phyloP scores from a whole-genome alignment of 2,797 vertebrate species.

The Bovichtus diacanthus region DNA sequence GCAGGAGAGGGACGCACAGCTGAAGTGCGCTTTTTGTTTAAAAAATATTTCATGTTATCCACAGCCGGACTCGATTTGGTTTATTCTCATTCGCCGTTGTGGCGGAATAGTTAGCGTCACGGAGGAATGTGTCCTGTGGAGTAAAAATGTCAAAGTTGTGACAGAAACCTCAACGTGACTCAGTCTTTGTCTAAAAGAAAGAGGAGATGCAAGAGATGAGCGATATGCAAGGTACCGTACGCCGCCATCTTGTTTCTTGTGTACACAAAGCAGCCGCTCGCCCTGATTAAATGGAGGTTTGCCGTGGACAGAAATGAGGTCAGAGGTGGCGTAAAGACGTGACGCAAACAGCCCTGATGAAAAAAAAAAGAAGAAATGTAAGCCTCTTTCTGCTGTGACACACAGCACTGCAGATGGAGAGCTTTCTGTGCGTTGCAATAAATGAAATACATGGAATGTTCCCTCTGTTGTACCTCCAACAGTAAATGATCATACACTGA shows the following conservation, averaged over 20 bases:
- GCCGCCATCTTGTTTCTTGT: slow-evolving; percentile 79
- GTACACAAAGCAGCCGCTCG: slow-evolving; percentile 32
- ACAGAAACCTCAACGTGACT: slow-evolving; percentile 16
- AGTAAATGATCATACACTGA: neutral
- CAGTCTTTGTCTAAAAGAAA: slow-evolving; percentile 30
- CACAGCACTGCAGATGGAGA: neutral
- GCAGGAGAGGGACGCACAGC: slow-evolving; percentile 24
- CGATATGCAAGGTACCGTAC: slow-evolving; percentile 71
- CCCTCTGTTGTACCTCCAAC: slow-evolving; percentile 7
- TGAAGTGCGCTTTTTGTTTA: slow-evolving; percentile 10
- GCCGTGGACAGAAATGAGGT: slow-evolving; percentile 67
- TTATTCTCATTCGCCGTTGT: neutral
- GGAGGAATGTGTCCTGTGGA: slow-evolving; percentile 20
- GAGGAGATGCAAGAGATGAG: slow-evolving; percentile 30
- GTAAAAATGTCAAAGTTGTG: slow-evolving; percentile 18
- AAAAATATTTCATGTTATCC: slow-evolving; percentile 2
- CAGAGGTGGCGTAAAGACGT: slow-evolving; percentile 58
- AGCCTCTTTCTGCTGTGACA: slow-evolving; percentile 18
- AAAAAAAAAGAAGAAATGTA: neutral
- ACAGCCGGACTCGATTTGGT: slow-evolving; percentile 1
- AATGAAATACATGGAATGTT: slow-evolving; percentile 29
- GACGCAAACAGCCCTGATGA: slow-evolving; percentile 50
- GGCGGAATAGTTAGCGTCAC: neutral
- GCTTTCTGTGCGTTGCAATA: slow-evolving; percentile 17
- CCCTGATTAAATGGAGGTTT: slow-evolving; percentile 61